Evolutionary conservation across 2,888 invertebrate genomes (phyloP), one percentile per base, ranked within the genome.

Genomic region (Limenitis camilla): DNA sequence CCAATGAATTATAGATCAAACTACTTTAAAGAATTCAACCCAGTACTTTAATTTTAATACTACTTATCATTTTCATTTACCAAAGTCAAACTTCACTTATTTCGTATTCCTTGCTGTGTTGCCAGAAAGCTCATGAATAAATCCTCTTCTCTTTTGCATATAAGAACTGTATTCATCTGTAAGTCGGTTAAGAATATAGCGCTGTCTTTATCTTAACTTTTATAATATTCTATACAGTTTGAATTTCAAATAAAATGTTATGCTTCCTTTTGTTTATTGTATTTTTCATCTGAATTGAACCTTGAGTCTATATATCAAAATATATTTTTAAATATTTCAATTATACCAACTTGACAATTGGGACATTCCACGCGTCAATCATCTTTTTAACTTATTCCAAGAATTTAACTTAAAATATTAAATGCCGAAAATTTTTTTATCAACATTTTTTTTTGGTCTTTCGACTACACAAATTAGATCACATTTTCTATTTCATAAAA

Each of bases 71-170:
- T 50, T 52, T 38, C 50, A 46, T 50, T 46, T 49, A 35, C 28
- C 38, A 45, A 40, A 50, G 42, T 50, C 53, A 43, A 54, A 54
- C 46, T 50, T 54, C 36, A 46, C 42, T 46, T 54, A 54, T 54
- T 50, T 54, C 46, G 53, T 40, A 35, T 40, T 54, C 39, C 41
- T 47, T 42, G 51, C 55, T 56, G 48, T 48, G 53, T 49, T 58
- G 47, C 47, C 40, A 51, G 46, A 51, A 48, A 40, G 47, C 44
- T 55, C 51, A 55, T 55, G 55, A 55, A 50, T 54, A 54, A 50
- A 50, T 47, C 54, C 33, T 32, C 40, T 54, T 19, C 35, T 39
- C 19, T 28, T 47, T 54, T 43, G 50, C 47, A 54, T 50, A 47
- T 49, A 50, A 50, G 53, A 39, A 43, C 33, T 43, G 38, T 46